Percentiles rank a stretch among this genome's conserved stretches.
These are phyloP conservation scores for Thalpophila matura DNA, from an alignment of 2,888 invertebrate genomes.

Conservation along the genomic window DNA sequence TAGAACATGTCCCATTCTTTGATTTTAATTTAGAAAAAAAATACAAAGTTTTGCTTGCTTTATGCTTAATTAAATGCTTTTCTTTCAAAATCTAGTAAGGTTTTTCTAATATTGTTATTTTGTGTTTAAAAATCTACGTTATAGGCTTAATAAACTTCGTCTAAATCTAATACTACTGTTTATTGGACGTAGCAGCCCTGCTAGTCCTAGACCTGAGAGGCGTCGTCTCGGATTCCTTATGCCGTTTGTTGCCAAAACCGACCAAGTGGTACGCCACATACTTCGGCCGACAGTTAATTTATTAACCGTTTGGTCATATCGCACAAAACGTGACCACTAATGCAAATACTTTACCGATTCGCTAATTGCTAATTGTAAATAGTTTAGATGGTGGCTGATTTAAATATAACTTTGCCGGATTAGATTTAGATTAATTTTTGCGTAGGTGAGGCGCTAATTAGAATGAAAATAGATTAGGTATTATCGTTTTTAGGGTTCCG, in stretches of 20 bases:
- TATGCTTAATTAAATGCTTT: too few relatives aligned
- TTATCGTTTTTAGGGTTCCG: too few relatives aligned
- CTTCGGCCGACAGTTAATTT: slow-evolving; percentile 26
- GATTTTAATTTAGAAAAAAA: too few relatives aligned
- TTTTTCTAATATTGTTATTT: too few relatives aligned
- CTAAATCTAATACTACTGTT: not conserved
- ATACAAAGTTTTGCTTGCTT: too few relatives aligned
- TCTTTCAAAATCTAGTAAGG: too few relatives aligned
- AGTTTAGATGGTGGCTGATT: not conserved
- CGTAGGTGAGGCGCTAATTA: not conserved
- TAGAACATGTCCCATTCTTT: too few relatives aligned
- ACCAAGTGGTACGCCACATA: slow-evolving; percentile 41
- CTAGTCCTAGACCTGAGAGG: slow-evolving; percentile 33
- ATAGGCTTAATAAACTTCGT: not conserved
- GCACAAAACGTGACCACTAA: slow-evolving; percentile 19
- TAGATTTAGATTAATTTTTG: slow-evolving; percentile 12
- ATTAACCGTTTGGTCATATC: slow-evolving; percentile 28
- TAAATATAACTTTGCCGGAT: not conserved
- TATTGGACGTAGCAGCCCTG: slow-evolving; percentile 12
- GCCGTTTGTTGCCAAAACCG: slow-evolving; percentile 46
- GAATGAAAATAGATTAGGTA: too few relatives aligned
- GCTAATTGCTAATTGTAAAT: slow-evolving; percentile 33
- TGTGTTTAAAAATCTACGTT: too few relatives aligned
- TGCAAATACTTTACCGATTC: slow-evolving; percentile 24
- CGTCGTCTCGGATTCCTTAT: slow-evolving; percentile 32